phyloP scores from a whole-genome alignment of 2,113 vertebrate genomes.

The Poecile atricapillus region DNA sequence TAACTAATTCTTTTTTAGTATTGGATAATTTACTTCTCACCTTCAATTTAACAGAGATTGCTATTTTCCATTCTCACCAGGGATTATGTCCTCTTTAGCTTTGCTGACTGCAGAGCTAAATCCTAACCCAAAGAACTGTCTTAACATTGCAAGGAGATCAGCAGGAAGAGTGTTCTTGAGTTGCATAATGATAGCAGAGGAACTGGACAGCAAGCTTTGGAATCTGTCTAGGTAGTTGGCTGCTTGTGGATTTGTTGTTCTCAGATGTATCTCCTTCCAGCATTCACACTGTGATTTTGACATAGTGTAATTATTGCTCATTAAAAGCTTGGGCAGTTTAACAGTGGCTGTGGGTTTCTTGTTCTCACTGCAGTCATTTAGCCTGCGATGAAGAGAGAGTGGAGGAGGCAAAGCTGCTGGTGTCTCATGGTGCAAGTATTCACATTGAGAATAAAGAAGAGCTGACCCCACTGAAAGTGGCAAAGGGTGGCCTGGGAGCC shows the following conservation, averaged over 20 bases:
- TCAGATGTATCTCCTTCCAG: background rate
- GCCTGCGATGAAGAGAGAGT: constrained; percentile 94
- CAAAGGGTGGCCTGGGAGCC: constrained; percentile 83
- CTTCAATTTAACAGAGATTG: background rate
- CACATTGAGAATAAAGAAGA: constrained; percentile 97
- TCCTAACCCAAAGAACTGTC: background rate
- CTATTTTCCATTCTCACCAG: background rate
- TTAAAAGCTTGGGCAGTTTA: background rate
- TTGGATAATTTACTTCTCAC: fast-evolving
- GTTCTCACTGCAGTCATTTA: constrained; percentile 83
- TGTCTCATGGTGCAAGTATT: constrained; percentile 92
- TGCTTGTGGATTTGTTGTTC: background rate
- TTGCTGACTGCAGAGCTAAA: background rate
- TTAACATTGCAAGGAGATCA: background rate
- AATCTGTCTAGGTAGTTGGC: background rate
- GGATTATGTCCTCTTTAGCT: background rate
- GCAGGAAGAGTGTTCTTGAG: background rate
- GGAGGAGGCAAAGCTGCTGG: constrained; percentile 93
- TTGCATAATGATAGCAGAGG: background rate
- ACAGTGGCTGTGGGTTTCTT: constrained; percentile 41
- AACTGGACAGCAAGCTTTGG: background rate
- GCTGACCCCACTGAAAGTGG: constrained; percentile 90
- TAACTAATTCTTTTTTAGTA: background rate
- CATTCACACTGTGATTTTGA: background rate
- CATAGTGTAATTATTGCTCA: background rate